These are phyloP conservation scores for Paramisgurnus dabryanus DNA, from an alignment of 2,113 vertebrate species.

Conservation along the genomic window DNA sequence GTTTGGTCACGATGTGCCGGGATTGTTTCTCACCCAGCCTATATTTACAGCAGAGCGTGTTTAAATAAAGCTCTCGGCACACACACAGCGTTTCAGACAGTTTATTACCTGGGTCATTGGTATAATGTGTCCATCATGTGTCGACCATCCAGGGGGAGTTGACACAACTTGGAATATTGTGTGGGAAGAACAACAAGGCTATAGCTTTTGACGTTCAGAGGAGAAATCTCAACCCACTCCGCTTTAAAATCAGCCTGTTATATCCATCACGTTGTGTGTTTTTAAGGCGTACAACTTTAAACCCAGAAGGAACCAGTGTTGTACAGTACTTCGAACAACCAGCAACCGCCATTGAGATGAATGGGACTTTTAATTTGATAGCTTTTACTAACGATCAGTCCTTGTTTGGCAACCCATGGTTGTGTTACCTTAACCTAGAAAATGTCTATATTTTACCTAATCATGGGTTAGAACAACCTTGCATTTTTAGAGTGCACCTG, in stretches of 20 bases:
- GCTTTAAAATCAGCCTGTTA: background rate
- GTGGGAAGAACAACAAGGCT: slow-evolving; percentile 32
- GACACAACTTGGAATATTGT: slow-evolving; percentile 32
- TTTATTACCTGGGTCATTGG: slow-evolving; percentile 42
- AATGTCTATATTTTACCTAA: too few species aligned
- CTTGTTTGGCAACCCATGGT: too few species aligned
- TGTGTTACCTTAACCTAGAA: too few species aligned
- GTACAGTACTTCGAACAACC: too few species aligned
- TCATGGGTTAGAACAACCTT: too few species aligned
- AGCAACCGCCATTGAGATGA: too few species aligned
- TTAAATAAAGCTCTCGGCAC: slow-evolving; percentile 31
- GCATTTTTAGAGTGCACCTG: too few species aligned
- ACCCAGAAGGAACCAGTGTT: too few species aligned
- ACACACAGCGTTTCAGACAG: slow-evolving; percentile 23
- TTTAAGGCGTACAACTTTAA: background rate
- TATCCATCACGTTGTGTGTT: background rate
- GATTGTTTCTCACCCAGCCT: slow-evolving; percentile 33
- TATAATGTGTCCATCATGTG: slow-evolving; percentile 32
- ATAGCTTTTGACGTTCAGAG: slow-evolving; percentile 19
- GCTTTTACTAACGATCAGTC: too few species aligned
- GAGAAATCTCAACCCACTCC: background rate
- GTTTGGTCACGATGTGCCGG: slow-evolving; percentile 15
- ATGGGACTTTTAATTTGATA: too few species aligned
- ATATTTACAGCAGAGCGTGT: slow-evolving; percentile 10
- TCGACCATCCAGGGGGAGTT: background rate